These are phyloP conservation scores for Bruchidius siliquastri DNA, from an alignment of 2,888 invertebrate genomes.

Conservation along the genomic window DNA sequence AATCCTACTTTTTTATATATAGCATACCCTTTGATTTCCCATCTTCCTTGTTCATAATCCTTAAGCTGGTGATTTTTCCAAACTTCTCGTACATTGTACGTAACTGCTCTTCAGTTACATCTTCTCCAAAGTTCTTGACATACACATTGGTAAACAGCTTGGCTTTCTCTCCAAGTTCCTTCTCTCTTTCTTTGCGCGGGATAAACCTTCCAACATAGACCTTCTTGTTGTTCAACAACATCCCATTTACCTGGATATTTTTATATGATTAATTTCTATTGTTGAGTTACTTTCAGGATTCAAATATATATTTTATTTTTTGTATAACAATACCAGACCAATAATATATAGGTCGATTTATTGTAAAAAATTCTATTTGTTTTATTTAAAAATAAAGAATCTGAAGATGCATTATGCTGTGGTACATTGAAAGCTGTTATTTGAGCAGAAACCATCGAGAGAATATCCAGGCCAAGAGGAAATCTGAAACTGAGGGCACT, in stretches of 20 bases:
- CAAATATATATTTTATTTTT: too few species aligned
- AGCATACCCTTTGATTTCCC: constrained; percentile 70
- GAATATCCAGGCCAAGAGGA: too few species aligned
- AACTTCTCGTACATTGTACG: constrained; percentile 88
- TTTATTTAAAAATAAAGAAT: too few species aligned
- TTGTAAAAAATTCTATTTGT: too few species aligned
- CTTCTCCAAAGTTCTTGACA: constrained; percentile 97
- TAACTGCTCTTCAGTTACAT: constrained; percentile 84
- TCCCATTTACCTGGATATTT: constrained; percentile 57
- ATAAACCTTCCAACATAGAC: constrained; percentile 98
- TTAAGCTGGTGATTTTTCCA: constrained; percentile 88
- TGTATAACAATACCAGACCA: too few species aligned
- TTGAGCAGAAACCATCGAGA: too few species aligned
- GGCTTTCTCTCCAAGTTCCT: constrained; percentile 95
- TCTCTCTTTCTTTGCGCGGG: constrained; percentile 95
- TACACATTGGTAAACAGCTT: constrained; percentile 97
- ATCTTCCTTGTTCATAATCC: constrained; percentile 89
- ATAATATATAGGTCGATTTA: too few species aligned
- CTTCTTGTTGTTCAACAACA: constrained; percentile 98
- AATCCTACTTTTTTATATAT: too few species aligned
- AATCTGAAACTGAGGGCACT: too few species aligned
- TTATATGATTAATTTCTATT: constrained; percentile 48
- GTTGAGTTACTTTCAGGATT: too few species aligned
- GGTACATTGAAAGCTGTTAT: too few species aligned
- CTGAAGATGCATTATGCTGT: too few species aligned